These are phyloP conservation scores for Alsophila aescularia DNA, from an alignment of 2,888 invertebrate species.

Conservation along the genomic window DNA sequence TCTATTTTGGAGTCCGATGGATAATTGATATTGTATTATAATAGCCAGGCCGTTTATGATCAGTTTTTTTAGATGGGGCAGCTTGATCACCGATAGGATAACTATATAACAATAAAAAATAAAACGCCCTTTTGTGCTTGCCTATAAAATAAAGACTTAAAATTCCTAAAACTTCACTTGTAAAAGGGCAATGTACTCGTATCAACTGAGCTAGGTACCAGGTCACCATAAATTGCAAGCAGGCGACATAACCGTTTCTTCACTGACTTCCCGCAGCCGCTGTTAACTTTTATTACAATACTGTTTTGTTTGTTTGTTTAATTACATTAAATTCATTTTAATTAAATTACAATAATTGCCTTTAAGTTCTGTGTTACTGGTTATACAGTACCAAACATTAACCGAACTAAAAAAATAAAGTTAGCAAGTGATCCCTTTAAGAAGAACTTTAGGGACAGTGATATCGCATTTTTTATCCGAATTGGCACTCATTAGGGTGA, in stretches of 20 bases:
- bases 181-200: slow-evolving; percentile 27
- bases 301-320: no score
- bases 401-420: slow-evolving; percentile 7
- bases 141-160: slow-evolving; percentile 11
- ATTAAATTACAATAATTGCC: slow-evolving; percentile 24
- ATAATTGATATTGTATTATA: no score
- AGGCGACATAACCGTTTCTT: slow-evolving; percentile 27
- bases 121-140: no score
- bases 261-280: slow-evolving; percentile 22
- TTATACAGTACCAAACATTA: slow-evolving; percentile 7
- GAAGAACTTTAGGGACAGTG: background rate
- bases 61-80: no score
- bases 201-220: slow-evolving; percentile 21
- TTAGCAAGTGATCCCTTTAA: slow-evolving; percentile 9
- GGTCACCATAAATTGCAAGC: slow-evolving; percentile 24
- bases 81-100: no score
- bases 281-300: slow-evolving; percentile 25
- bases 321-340: no score
- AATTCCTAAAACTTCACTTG: slow-evolving; percentile 3
- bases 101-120: no score
- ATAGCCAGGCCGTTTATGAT: no score
- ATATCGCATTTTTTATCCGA: background rate
- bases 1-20: no score
- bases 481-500: background rate
- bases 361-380: slow-evolving; percentile 22